Evolutionary conservation across 2,113 vertebrate species (phyloP).

Genomic region (Cepphus grylle): DNA sequence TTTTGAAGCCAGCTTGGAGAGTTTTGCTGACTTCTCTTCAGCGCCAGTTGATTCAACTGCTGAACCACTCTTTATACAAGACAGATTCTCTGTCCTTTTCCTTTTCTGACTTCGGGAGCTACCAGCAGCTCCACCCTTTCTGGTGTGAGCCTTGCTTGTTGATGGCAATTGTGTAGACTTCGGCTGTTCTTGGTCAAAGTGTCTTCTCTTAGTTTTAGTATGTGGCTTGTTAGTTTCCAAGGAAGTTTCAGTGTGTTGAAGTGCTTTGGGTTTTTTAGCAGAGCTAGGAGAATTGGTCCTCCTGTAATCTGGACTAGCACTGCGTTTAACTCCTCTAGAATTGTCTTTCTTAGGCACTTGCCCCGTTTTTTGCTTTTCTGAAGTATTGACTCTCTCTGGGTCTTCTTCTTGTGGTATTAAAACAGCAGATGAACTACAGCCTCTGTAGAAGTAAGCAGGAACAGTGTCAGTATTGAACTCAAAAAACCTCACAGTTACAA

Average conservation of each 20-base stretch:
- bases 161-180: constrained; percentile 84
- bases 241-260: constrained; percentile 83
- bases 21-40: constrained; percentile 96
- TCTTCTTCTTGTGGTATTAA: constrained; percentile 89
- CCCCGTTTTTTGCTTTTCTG: constrained; percentile 87
- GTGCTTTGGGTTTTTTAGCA: constrained; percentile 93
- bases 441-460: constrained; percentile 78
- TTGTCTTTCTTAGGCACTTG: constrained; percentile 91
- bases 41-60: constrained; percentile 87
- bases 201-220: constrained; percentile 92
- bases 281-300: constrained; percentile 89
- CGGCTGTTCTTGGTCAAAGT: constrained; percentile 79
- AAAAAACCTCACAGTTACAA: not conserved
- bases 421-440: constrained; percentile 88
- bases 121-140: constrained; percentile 88
- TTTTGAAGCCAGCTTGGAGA: constrained; percentile 99
- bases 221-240: constrained; percentile 85
- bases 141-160: constrained; percentile 87
- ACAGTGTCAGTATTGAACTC: constrained; percentile 39
- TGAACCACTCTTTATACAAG: constrained; percentile 87
- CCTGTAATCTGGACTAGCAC: constrained; percentile 91
- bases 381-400: constrained; percentile 87
- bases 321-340: constrained; percentile 91
- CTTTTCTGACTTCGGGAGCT: constrained; percentile 91
- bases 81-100: constrained; percentile 90